Evolutionary conservation across 1,140 invertebrate species (phyloP).

Genomic region (Zeugodacus cucurbitae): DNA sequence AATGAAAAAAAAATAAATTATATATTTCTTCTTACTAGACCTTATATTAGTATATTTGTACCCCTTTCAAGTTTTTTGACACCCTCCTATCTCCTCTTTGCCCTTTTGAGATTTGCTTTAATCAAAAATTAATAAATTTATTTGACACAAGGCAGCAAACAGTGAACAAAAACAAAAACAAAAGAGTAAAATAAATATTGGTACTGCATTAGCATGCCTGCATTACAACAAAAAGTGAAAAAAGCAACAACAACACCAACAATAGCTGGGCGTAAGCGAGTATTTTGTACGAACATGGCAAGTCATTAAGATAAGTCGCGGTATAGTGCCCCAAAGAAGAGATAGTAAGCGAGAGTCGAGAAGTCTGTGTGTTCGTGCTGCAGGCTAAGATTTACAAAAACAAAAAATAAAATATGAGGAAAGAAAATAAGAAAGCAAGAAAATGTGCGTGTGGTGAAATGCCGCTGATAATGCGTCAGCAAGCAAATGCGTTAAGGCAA

Average conservation of each 20-base stretch:
- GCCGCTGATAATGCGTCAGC: background rate
- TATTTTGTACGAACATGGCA: conserved; percentile 28
- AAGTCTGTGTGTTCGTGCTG: background rate
- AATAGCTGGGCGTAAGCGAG: background rate
- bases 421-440: background rate
- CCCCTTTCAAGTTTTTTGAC: background rate
- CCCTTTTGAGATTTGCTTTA: background rate
- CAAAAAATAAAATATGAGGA: background rate
- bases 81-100: background rate
- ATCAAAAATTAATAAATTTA: conserved; percentile 34
- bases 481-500: conserved; percentile 2
- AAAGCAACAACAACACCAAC: background rate
- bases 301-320: conserved; percentile 8
- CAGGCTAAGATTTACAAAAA: background rate
- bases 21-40: no score
- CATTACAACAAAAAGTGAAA: background rate
- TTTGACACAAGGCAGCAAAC: background rate
- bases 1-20: no score
- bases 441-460: background rate
- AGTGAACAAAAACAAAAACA: background rate
- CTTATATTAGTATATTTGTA: background rate
- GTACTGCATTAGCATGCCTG: background rate
- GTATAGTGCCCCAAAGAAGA: background rate
- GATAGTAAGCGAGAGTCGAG: background rate
- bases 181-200: background rate